Evolutionary conservation across 1,140 invertebrate species (phyloP).

Genomic region (Epicauta chinensis): DNA sequence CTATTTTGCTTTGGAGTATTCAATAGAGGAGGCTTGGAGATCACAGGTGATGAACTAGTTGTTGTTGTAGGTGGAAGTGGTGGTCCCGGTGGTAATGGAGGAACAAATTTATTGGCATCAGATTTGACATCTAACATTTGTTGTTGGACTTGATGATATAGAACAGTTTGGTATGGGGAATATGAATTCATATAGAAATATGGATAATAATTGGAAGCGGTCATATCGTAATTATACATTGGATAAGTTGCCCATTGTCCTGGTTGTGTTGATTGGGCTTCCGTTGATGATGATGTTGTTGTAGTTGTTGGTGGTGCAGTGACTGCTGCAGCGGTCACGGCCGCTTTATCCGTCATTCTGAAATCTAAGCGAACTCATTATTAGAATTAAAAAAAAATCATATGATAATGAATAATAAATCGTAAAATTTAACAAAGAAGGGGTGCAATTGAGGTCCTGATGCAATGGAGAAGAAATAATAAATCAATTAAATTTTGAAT

Average conservation of each 20-base stretch:
- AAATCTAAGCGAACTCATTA: slow-evolving; percentile 9
- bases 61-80: slow-evolving; percentile 12
- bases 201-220: slow-evolving; percentile 1
- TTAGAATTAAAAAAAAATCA: not conserved
- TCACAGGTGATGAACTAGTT: slow-evolving; percentile 4
- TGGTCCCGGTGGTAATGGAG: slow-evolving; percentile 24
- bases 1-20: slow-evolving; percentile 31
- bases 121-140: slow-evolving; percentile 2
- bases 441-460: too few relatives aligned
- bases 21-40: slow-evolving; percentile 22
- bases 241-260: not conserved
- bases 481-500: too few relatives aligned
- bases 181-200: slow-evolving; percentile 3
- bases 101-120: slow-evolving; percentile 18
- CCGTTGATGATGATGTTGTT: slow-evolving; percentile 7
- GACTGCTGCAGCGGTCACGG: slow-evolving; percentile 8
- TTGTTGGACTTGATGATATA: slow-evolving; percentile 9
- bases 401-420: too few relatives aligned
- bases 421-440: too few relatives aligned
- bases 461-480: too few relatives aligned
- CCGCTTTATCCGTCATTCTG: slow-evolving; percentile 22
- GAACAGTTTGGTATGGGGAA: slow-evolving; percentile 11
- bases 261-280: not conserved
- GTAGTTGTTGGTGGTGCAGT: slow-evolving; percentile 21
- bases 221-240: slow-evolving; percentile 9